Evolutionary conservation across 1,140 invertebrate species (phyloP).

Genomic region (Brachionus koreanus): DNA sequence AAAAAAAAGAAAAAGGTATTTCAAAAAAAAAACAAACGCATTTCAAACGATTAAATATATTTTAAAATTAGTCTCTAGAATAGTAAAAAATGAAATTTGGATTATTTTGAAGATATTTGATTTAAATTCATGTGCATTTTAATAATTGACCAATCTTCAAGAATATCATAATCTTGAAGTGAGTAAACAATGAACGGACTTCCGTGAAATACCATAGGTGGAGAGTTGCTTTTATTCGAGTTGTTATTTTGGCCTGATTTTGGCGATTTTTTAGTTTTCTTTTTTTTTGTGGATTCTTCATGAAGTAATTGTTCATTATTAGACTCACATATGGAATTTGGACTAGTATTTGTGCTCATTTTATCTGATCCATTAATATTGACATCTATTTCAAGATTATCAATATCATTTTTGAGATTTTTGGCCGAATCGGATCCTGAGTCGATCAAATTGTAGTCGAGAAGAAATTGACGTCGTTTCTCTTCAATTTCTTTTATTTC

Average conservation of each 20-base stretch:
- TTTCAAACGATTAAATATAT: not conserved
- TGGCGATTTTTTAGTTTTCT: conserved; percentile 12
- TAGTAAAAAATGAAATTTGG: not conserved
- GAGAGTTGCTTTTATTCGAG: not conserved
- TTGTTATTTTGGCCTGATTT: not conserved
- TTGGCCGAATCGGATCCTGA: not conserved
- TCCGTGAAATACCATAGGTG: not conserved
- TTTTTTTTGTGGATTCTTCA: conserved; percentile 22
- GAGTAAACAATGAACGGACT: conserved; percentile 37
- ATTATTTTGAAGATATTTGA: not conserved
- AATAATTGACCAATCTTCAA: conserved; percentile 43
- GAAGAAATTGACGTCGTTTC: conserved; percentile 12
- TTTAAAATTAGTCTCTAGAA: not conserved
- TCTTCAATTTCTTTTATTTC: conserved; percentile 34
- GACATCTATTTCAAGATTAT: not conserved
- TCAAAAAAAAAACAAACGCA: not conserved
- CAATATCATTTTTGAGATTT: not conserved
- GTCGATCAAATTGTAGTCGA: conserved; percentile 10
- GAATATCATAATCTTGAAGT: conserved; percentile 39
- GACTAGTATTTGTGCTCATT: not conserved
- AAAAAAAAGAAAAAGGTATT: not conserved
- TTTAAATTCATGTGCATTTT: conserved; percentile 40
- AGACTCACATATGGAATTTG: not conserved
- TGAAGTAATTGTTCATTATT: not conserved
- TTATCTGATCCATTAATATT: not conserved